Base-by-base conservation (phyloP, 2,797 vertebrate species). In the Sebastes iracundus region DNA sequence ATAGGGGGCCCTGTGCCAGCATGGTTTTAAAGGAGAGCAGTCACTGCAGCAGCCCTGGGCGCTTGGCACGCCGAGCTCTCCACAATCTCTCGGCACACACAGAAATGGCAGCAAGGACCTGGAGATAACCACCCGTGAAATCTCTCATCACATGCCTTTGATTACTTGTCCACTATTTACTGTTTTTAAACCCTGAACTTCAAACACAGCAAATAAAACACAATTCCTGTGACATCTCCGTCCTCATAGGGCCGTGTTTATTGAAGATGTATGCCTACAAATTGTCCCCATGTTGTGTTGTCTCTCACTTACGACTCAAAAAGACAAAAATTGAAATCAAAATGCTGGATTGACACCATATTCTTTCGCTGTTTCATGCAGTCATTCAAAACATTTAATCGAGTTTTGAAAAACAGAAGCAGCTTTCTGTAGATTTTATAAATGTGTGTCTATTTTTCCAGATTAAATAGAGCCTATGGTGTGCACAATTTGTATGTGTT, bases 111-210 rank as follows among this genome's bases (percentile, higher is more conserved):
- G 92, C 87, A 87, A 94, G 91, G 93, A 94, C 95, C 85, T 86
- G 89, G 85, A 94, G 95, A 96, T 96, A 96, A 95, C 94, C 89
- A 93, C 87, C 92, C 90, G 82, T 94, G 92, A 96, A 94, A 95
- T 95, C 92, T 95, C 91, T 92, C 94, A 94, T 94, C 93, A 91
- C 92, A 93, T 90, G 93, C 91, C 93, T 95, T 94, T 94, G 94
- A 95, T 94, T 95, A 92, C 92, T 93, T 82, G 92, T 94, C 90
- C 89, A 93, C 93, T 93, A 87, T 95, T 95, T 94, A 93, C 91
- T 92, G 90, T 94, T 93, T 95, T 95, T 91, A 91, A 94, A 90
- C 86, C 93, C 90, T 72, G 78, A 92, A 92, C 88, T 92, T 94
- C 92, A 94, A 93, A 94, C 73, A 63, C 86, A 73, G 89, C 85